Percentiles rank a stretch among this genome's conserved stretches.
Evolutionary conservation across 2,797 vertebrate genomes (phyloP).

Genomic region (Eulemur mongoz): DNA sequence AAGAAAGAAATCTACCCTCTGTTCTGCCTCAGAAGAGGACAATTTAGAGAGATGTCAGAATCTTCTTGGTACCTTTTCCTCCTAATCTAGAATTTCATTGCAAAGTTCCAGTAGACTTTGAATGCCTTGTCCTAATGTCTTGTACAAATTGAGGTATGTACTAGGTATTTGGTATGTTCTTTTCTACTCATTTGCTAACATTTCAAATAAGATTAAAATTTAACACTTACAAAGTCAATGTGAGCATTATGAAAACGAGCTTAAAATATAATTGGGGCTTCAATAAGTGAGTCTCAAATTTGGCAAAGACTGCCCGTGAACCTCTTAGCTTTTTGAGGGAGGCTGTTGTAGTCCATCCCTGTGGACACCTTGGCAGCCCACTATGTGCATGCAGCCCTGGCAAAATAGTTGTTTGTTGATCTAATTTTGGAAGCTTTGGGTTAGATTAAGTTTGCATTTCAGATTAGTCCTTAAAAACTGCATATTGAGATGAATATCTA

Average conservation of each 20-base stretch:
- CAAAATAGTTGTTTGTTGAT: neutral
- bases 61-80: neutral
- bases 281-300: neutral
- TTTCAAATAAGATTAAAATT: neutral
- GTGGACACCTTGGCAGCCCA: neutral
- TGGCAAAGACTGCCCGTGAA: neutral
- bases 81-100: neutral
- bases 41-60: neutral
- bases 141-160: neutral
- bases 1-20: neutral
- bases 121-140: neutral
- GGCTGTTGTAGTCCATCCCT: neutral
- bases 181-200: neutral
- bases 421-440: neutral
- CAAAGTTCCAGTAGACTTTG: neutral
- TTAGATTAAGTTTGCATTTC: neutral
- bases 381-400: no score
- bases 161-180: neutral
- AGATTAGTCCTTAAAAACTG: neutral
- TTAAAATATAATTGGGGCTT: neutral
- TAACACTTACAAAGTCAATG: neutral
- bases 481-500: neutral
- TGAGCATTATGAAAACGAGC: constrained; percentile 1
- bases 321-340: neutral
- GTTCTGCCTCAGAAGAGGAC: neutral